phyloP scores from a whole-genome alignment of 2,888 invertebrate genomes.

The Leptinotarsa peninsularis region DNA sequence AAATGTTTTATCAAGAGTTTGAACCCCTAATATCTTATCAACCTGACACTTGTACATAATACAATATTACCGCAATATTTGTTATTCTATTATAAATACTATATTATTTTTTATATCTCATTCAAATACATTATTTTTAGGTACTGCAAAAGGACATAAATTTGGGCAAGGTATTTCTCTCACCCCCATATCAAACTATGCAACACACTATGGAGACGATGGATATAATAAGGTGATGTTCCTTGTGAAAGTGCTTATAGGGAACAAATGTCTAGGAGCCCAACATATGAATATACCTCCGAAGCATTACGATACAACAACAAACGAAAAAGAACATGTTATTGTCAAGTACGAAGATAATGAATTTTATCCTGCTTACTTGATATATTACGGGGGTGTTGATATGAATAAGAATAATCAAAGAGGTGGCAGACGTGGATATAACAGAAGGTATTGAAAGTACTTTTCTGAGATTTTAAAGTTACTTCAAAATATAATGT shows the following conservation, averaged over 20 bases:
- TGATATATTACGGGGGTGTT: constrained; percentile 29
- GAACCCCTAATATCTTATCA: too few relatives aligned
- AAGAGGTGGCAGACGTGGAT: background rate
- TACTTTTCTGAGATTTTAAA: background rate
- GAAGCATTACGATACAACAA: constrained; percentile 18
- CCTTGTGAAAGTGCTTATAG: constrained; percentile 22
- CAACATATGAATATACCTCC: constrained; percentile 7
- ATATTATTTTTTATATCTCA: too few relatives aligned
- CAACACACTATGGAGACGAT: constrained; percentile 30
- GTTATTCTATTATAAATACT: too few relatives aligned
- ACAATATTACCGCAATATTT: too few relatives aligned
- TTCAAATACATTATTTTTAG: constrained; percentile 19
- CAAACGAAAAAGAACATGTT: constrained; percentile 15
- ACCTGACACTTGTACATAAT: too few relatives aligned
- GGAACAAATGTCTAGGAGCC: constrained; percentile 10
- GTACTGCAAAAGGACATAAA: constrained; percentile 22
- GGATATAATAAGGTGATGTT: constrained; percentile 30
- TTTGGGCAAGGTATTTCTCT: constrained; percentile 26
- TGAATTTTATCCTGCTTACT: constrained; percentile 27
- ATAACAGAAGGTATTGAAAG: background rate
- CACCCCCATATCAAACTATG: constrained; percentile 19
- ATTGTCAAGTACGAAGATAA: constrained; percentile 33
- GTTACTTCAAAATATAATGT: too few relatives aligned
- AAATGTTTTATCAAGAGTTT: too few relatives aligned
- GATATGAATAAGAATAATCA: constrained; percentile 8